These are phyloP conservation scores for Macrosteles quadrilineatus DNA, from an alignment of 1,140 invertebrate genomes.

Conservation along the genomic window DNA sequence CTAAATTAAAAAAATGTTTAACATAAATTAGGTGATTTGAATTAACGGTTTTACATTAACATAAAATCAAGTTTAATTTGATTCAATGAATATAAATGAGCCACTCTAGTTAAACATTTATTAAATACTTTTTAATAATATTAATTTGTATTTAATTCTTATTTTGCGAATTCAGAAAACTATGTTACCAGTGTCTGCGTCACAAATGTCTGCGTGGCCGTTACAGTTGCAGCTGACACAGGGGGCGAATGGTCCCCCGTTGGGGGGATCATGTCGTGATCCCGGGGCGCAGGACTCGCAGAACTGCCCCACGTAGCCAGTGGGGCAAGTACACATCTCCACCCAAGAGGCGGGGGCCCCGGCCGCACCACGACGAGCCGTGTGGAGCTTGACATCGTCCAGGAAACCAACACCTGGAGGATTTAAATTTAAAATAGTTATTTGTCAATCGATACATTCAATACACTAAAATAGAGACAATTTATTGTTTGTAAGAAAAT, in stretches of 20 bases:
- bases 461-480: constrained; percentile 10
- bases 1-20: no score
- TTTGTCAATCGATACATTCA: constrained; percentile 7
- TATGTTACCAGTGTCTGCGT: constrained; percentile 88
- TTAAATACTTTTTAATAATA: no score
- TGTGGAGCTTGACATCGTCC: constrained; percentile 84
- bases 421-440: no score
- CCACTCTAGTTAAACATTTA: no score
- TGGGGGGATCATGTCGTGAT: constrained; percentile 85
- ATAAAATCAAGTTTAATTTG: no score
- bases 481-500: constrained; percentile 17
- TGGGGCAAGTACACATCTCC: constrained; percentile 91
- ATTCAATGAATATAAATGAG: no score
- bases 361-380: constrained; percentile 77
- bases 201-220: constrained; percentile 93
- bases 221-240: constrained; percentile 97
- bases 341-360: constrained; percentile 87
- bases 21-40: no score
- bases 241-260: constrained; percentile 86
- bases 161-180: no score
- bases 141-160: no score
- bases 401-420: constrained; percentile 77
- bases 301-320: constrained; percentile 91
- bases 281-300: constrained; percentile 96
- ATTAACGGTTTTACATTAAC: no score